A percentile compares a stretch with the other conserved stretches of the same genome.
These are phyloP conservation scores for Nasonovia ribisnigri DNA, from an alignment of 2,888 invertebrate species.

Conservation along the genomic window DNA sequence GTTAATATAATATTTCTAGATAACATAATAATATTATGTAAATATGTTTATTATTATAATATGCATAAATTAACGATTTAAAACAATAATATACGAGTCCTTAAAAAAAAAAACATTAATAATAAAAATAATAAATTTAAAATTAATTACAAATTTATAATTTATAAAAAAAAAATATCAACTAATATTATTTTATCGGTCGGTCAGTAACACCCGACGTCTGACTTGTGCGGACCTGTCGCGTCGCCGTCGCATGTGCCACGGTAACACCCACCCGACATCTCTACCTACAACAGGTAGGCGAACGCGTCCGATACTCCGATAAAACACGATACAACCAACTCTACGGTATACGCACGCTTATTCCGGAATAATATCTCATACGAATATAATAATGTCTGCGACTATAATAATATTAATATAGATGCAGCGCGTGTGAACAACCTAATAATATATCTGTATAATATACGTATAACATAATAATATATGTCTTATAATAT, in stretches of 20 bases:
- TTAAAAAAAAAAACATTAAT: background rate
- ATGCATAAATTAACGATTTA: background rate
- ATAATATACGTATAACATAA: no score
- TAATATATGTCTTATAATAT: background rate
- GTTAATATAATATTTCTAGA: background rate
- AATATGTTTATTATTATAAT: background rate
- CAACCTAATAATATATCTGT: background rate
- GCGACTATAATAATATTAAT: background rate
- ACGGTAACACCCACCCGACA: conserved; percentile 10
- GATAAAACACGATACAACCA: background rate
- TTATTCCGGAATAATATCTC: background rate
- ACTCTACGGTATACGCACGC: background rate
- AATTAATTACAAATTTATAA: background rate
- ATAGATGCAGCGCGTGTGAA: background rate
- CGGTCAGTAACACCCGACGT: background rate
- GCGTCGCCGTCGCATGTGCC: background rate
- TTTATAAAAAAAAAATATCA: background rate
- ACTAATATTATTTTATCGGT: background rate
- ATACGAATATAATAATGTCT: conserved; percentile 14
- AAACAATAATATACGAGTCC: background rate
- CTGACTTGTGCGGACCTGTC: background rate
- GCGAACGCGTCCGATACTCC: background rate
- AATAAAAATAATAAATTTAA: background rate
- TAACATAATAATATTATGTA: background rate
- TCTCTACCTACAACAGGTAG: background rate